A percentile compares a stretch with the other conserved stretches of the same genome.
Evolutionary conservation across 2,113 vertebrate species (phyloP).

Genomic region (Perccottus glenii): DNA sequence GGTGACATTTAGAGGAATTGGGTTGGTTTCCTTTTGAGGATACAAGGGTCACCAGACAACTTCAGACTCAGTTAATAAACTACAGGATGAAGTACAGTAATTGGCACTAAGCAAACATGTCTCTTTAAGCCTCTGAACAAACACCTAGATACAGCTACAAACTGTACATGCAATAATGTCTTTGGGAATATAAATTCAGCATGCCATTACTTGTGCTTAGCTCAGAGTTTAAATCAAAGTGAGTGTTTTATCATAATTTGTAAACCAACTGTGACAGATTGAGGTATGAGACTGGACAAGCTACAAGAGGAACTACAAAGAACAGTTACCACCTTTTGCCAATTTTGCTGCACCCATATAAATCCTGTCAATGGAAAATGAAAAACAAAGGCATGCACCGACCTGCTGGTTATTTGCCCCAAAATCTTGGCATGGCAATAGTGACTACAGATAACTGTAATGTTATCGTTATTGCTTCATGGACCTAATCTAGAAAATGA

Average conservation of each 20-base stretch:
- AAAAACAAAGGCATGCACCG: constrained; percentile 20
- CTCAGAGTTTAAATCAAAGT: background rate
- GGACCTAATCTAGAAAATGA: background rate
- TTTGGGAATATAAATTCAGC: background rate
- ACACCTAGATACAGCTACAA: constrained; percentile 5
- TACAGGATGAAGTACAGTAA: constrained; percentile 43
- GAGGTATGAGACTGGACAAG: constrained; percentile 43
- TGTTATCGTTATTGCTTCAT: background rate
- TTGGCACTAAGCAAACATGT: constrained; percentile 23
- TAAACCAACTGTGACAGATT: background rate
- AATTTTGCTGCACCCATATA: background rate
- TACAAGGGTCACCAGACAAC: constrained; percentile 31
- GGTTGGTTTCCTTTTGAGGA: constrained; percentile 33
- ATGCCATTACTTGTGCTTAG: background rate
- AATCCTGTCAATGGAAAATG: background rate
- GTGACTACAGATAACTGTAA: too few relatives aligned
- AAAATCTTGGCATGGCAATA: background rate
- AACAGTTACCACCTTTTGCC: background rate
- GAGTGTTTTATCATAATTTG: constrained; percentile 2
- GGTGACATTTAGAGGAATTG: too few relatives aligned
- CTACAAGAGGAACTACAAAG: background rate
- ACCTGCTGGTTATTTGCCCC: constrained; percentile 12
- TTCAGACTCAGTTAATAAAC: constrained; percentile 50
- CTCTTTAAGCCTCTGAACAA: constrained; percentile 30
- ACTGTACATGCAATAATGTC: background rate